Conservation (phyloP, 2,797 vertebrate species). For the Crenuchus spilurus region DNA sequence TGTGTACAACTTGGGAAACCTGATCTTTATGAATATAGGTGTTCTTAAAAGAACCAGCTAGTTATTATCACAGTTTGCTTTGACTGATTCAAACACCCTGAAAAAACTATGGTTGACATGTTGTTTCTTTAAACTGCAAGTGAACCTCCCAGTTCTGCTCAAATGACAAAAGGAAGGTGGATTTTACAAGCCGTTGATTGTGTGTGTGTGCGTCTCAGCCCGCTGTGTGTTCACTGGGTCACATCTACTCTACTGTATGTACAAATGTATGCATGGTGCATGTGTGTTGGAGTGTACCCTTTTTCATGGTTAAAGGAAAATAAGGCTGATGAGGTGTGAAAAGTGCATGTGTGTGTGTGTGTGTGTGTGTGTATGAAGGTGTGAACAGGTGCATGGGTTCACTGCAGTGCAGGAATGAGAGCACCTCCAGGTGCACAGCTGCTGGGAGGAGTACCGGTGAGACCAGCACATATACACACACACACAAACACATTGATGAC, state of each 20-base stretch:
- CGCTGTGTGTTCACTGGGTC: too few species aligned
- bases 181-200: slow-evolving; percentile 44
- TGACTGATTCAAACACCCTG: slow-evolving; percentile 5
- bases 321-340: slow-evolving; percentile 40
- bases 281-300: background rate
- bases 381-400: slow-evolving; percentile 83
- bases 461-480: slow-evolving; percentile 37
- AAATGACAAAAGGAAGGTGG: slow-evolving; percentile 12
- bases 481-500: slow-evolving; percentile 46
- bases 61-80: background rate
- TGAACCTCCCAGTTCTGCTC: slow-evolving; percentile 8
- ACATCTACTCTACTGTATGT: too few species aligned
- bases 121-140: slow-evolving; percentile 22
- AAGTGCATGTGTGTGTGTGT: slow-evolving; percentile 23
- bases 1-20: too few species aligned
- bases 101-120: slow-evolving; percentile 35
- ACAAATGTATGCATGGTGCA: background rate
- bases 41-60: background rate
- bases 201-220: slow-evolving; percentile 23
- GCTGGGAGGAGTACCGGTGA: slow-evolving; percentile 69
- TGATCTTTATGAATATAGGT: background rate
- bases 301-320: slow-evolving; percentile 6
- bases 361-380: slow-evolving; percentile 63
- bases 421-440: slow-evolving; percentile 79
- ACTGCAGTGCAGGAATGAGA: slow-evolving; percentile 78